Evolutionary conservation across 2,888 invertebrate genomes (phyloP).

Genomic region (Brachypalpus laphriformis): DNA sequence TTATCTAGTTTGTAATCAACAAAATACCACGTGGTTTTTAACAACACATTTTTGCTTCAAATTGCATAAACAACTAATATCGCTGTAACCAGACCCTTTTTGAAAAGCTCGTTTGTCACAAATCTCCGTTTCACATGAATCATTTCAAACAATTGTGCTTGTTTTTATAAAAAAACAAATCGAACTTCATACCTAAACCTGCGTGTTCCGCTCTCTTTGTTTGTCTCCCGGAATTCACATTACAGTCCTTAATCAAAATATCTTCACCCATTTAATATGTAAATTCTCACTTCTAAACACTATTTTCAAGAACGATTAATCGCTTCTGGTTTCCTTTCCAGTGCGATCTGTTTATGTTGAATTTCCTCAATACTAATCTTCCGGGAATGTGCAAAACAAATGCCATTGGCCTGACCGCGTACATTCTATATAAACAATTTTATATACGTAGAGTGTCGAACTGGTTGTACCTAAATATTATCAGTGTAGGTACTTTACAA

Average conservation of each 20-base stretch:
- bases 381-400: background rate
- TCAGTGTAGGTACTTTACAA: background rate
- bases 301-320: background rate
- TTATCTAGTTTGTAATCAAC: background rate
- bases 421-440: constrained; percentile 19
- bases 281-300: background rate
- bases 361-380: background rate
- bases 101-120: background rate
- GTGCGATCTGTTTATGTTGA: background rate
- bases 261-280: constrained; percentile 53
- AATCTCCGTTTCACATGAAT: background rate
- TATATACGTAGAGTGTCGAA: constrained; percentile 1
- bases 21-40: background rate
- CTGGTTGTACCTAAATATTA: background rate
- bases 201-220: background rate
- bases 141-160: background rate
- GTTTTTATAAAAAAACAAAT: background rate
- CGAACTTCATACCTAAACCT: background rate
- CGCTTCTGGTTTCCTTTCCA: background rate
- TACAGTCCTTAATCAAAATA: constrained; percentile 39
- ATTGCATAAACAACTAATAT: background rate
- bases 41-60: background rate
- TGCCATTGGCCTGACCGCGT: background rate
- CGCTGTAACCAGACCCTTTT: background rate
- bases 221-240: constrained; percentile 37